A percentile compares a stretch with the other conserved stretches of the same genome.
These are phyloP conservation scores for Hydrotaea cyrtoneurina DNA, from an alignment of 2,888 invertebrate genomes.

Conservation along the genomic window DNA sequence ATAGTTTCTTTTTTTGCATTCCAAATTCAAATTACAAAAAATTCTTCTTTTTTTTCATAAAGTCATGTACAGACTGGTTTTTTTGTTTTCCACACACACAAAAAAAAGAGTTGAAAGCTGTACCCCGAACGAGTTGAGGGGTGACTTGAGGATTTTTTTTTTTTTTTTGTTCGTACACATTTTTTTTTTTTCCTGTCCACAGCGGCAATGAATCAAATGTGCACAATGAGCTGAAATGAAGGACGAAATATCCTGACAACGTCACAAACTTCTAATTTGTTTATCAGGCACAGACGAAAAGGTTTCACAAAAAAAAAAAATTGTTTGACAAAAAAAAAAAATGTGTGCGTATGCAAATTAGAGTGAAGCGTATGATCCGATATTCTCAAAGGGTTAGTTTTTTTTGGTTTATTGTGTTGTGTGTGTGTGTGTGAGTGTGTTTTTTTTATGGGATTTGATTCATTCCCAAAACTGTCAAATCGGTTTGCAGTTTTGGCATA, in stretches of 20 bases:
- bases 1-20: slow-evolving; percentile 1
- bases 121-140: slow-evolving; percentile 63
- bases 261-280: slow-evolving; percentile 66
- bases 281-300: slow-evolving; percentile 55
- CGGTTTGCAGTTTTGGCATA: slow-evolving; percentile 63
- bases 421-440: neutral
- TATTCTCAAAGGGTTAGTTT: slow-evolving; percentile 64
- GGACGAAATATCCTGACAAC: slow-evolving; percentile 63
- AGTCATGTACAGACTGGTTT: slow-evolving; percentile 58
- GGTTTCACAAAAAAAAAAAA: slow-evolving; percentile 46
- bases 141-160: slow-evolving; percentile 52
- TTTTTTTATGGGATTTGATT: neutral
- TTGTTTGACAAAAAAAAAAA: slow-evolving; percentile 39
- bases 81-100: neutral
- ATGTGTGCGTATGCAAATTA: slow-evolving; percentile 33
- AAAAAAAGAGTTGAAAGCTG: slow-evolving; percentile 67
- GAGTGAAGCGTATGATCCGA: neutral
- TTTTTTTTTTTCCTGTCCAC: too few relatives aligned
- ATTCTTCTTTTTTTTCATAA: slow-evolving; percentile 35
- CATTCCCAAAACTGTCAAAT: slow-evolving; percentile 52
- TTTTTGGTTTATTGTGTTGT: neutral
- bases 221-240: slow-evolving; percentile 31
- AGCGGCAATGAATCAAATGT: slow-evolving; percentile 52
- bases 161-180: slow-evolving; percentile 45
- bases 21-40: slow-evolving; percentile 55